Evolutionary conservation across 2,888 invertebrate genomes (phyloP).

Genomic region (Euplagia quadripunctaria): DNA sequence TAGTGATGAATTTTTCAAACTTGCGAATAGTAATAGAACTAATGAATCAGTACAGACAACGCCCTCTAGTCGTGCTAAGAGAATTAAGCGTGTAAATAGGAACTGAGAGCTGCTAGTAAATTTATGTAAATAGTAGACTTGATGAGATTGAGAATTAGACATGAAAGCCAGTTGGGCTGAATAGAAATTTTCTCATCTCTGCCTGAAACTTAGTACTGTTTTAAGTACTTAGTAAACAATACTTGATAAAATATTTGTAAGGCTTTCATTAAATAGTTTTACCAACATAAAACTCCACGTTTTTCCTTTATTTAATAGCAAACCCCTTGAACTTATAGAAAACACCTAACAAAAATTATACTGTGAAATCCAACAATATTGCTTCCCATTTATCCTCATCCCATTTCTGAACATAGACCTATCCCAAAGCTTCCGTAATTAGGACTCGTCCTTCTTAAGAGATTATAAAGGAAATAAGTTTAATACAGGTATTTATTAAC

Average conservation of each 20-base stretch:
- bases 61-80: conserved; percentile 3
- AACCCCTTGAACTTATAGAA: background rate
- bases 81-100: background rate
- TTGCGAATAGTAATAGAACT: background rate
- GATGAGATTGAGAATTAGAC: background rate
- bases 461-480: too few species aligned
- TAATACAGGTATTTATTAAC: too few species aligned
- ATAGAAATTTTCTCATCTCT: background rate
- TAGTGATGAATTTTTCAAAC: background rate
- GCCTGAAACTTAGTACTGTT: background rate
- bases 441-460: too few species aligned
- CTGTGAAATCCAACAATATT: too few species aligned
- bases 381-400: too few species aligned
- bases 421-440: too few species aligned
- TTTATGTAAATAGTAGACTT: background rate
- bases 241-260: background rate
- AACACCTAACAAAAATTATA: too few species aligned
- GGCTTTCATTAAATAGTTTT: background rate
- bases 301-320: background rate
- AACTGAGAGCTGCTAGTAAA: background rate
- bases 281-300: background rate
- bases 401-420: too few species aligned
- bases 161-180: too few species aligned
- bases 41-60: conserved; percentile 6
- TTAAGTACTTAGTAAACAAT: background rate